phyloP scores from a whole-genome alignment of 2,888 invertebrate species.

The Leucozona laternaria region DNA sequence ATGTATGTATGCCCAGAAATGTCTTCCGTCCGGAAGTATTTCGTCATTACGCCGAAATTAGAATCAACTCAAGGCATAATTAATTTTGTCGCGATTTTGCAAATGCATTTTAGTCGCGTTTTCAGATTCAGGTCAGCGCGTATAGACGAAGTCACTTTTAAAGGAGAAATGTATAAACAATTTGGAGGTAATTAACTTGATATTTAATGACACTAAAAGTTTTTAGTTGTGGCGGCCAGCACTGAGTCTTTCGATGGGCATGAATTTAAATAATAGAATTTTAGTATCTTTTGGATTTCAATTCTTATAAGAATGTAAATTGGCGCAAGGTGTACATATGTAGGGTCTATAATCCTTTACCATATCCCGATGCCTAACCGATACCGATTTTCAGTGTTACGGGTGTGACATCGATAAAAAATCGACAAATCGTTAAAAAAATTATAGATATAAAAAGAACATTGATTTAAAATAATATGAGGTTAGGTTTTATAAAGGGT shows the following conservation, averaged over 20 bases:
- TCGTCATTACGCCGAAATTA: conserved; percentile 69
- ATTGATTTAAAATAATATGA: no score
- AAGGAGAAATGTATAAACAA: conserved; percentile 20
- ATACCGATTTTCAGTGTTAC: no score
- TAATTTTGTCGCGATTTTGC: conserved; percentile 71
- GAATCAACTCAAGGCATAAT: conserved; percentile 69
- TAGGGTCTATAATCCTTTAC: no score
- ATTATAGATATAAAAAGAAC: no score
- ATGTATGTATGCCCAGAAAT: not conserved
- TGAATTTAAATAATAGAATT: not conserved
- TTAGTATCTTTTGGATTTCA: not conserved
- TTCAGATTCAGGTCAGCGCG: conserved; percentile 53
- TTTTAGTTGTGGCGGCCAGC: not conserved
- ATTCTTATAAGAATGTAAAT: conserved; percentile 4
- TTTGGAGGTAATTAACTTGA: conserved; percentile 48
- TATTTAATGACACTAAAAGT: conserved; percentile 46
- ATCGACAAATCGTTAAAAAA: no score
- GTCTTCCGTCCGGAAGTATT: conserved; percentile 58
- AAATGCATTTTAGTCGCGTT: conserved; percentile 57
- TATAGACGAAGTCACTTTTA: conserved; percentile 29
- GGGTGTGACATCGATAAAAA: no score
- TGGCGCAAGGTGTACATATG: no score
- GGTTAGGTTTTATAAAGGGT: no score
- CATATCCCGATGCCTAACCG: no score
- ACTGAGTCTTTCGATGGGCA: not conserved